phyloP scores from a whole-genome alignment of 2,888 invertebrate genomes.

The Fissipunctia ypsillon region DNA sequence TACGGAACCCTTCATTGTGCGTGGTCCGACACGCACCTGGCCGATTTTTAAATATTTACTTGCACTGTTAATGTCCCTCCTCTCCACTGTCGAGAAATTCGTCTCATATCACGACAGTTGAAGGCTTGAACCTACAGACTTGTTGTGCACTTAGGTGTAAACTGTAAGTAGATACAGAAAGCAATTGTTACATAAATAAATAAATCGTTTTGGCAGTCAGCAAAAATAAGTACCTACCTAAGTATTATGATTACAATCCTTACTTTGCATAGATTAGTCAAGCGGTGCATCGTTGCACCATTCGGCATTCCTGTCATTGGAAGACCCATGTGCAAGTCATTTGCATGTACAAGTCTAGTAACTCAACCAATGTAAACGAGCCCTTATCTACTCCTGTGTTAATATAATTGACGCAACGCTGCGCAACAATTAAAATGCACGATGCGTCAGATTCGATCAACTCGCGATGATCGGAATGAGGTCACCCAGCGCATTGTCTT shows the following conservation, averaged over 20 bases:
- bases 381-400: constrained; percentile 50
- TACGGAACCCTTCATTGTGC: too few relatives aligned
- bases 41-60: too few relatives aligned
- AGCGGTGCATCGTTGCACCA: neutral
- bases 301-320: neutral
- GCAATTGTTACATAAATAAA: neutral
- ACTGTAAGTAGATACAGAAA: neutral
- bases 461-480: constrained; percentile 77
- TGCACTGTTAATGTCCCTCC: too few relatives aligned
- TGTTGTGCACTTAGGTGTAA: neutral
- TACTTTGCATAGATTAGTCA: neutral
- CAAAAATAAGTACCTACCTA: neutral
- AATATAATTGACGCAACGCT: constrained; percentile 70
- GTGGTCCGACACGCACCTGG: too few relatives aligned
- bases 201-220: neutral
- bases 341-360: constrained; percentile 19
- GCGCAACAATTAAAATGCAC: constrained; percentile 77
- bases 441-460: constrained; percentile 75
- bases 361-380: constrained; percentile 10
- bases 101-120: too few relatives aligned
- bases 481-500: constrained; percentile 78
- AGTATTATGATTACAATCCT: neutral
- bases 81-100: too few relatives aligned
- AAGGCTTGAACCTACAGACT: too few relatives aligned
- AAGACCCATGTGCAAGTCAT: neutral